These are phyloP conservation scores for Nerophis lumbriciformis DNA, from an alignment of 2,113 vertebrate species.

Conservation along the genomic window DNA sequence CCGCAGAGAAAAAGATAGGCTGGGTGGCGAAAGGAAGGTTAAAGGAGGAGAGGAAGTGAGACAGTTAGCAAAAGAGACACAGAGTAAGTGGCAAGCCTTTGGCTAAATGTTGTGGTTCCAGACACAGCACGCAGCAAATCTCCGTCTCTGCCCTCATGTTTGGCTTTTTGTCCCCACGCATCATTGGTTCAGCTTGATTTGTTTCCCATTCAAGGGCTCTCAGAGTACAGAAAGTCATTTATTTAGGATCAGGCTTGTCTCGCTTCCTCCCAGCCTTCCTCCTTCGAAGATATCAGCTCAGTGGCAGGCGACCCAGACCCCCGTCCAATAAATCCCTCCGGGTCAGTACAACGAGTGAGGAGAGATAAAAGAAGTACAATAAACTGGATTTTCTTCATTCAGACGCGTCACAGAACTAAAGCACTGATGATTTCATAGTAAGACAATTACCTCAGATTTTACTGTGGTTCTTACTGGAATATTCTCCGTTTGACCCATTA, in stretches of 20 bases:
- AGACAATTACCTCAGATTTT: too few relatives aligned
- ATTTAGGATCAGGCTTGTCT: conserved; percentile 31
- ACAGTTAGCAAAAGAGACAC: conserved; percentile 16
- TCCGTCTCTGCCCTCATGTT: conserved; percentile 24
- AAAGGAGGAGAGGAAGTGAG: conserved; percentile 29
- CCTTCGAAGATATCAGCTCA: conserved; percentile 33
- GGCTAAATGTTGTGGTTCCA: conserved; percentile 53
- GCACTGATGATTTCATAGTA: background rate
- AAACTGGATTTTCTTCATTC: conserved; percentile 22
- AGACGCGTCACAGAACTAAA: conserved; percentile 21
- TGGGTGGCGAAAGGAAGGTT: conserved; percentile 24
- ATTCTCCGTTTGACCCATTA: too few relatives aligned
- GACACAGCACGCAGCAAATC: conserved; percentile 49
- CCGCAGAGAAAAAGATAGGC: conserved; percentile 27
- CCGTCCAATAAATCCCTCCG: conserved; percentile 12
- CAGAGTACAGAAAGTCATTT: conserved; percentile 40
- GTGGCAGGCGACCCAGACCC: conserved; percentile 35
- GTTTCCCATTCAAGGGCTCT: conserved; percentile 37
- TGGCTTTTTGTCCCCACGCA: conserved; percentile 43
- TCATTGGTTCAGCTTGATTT: conserved; percentile 54
- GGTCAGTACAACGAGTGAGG: conserved; percentile 6
- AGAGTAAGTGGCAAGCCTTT: conserved; percentile 38
- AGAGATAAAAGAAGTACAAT: conserved; percentile 31
- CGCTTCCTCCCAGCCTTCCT: conserved; percentile 9
- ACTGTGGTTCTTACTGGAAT: too few relatives aligned